Percentiles rank a stretch among this genome's conserved stretches.
These are phyloP conservation scores for Pollimyrus isidori DNA, from an alignment of 2,113 vertebrate species.

Conservation along the genomic window DNA sequence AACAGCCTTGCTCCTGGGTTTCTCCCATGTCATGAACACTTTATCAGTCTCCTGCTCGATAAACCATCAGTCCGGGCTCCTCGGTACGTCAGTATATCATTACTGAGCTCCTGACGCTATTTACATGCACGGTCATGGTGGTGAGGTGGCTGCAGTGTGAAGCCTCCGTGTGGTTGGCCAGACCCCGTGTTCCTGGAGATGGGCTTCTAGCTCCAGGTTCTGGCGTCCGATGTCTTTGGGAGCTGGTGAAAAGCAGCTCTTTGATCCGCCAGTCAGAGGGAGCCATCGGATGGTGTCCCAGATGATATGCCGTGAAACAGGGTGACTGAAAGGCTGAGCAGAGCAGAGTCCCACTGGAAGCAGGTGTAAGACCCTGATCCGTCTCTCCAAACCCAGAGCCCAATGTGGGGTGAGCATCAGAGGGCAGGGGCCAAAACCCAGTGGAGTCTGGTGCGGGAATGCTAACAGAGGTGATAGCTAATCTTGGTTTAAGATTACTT, in stretches of 20 bases:
- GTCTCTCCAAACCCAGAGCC: not conserved
- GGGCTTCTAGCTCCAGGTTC: not conserved
- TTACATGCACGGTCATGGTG: not conserved
- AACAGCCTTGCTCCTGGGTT: not conserved
- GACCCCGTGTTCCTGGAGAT: not conserved
- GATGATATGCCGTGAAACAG: not conserved
- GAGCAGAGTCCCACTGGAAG: not conserved
- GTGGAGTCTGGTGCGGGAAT: not conserved
- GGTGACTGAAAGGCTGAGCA: not conserved
- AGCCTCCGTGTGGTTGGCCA: not conserved
- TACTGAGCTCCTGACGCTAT: not conserved
- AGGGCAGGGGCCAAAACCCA: not conserved
- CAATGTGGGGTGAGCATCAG: not conserved
- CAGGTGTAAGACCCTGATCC: not conserved
- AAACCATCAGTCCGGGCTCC: not conserved
- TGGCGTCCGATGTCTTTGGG: not conserved
- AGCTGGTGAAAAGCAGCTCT: not conserved
- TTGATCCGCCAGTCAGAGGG: not conserved
- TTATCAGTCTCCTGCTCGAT: not conserved
- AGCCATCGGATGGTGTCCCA: not conserved
- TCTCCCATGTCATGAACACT: not conserved
- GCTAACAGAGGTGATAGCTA: constrained; percentile 12
- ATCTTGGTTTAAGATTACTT: constrained; percentile 20
- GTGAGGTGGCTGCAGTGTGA: not conserved
- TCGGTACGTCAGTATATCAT: not conserved